Evolutionary conservation across 2,797 vertebrate genomes (phyloP), one percentile per base, ranked within the genome.

Genomic region (Nyctibius grandis): DNA sequence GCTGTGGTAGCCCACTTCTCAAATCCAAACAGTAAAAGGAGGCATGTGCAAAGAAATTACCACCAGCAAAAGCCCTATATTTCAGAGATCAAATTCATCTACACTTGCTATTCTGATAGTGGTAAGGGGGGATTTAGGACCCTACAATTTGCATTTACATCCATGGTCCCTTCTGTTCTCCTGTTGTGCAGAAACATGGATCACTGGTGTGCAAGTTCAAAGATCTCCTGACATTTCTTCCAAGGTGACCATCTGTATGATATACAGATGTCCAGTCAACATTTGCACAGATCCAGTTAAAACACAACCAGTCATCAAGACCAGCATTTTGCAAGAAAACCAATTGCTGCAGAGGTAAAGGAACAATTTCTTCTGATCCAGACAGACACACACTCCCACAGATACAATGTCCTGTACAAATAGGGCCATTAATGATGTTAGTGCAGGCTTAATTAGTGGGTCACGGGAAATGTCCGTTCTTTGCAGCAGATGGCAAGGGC

Each of bases 401-500:
- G 53, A 72, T 25, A 38, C 22, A 6, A 19, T 22, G 31, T 38
- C 74, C 38, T 57, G 22, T 25, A 10, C 44, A 77, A 88, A 75
- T 5, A 83, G 45, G 50, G 25, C 23, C 64, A 68, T 67, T 51
- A 91, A 85, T 7, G 23, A 79, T 77, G 28, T 8, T 51, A 68
- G 60, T 67, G 51, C 40, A 83, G 19, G 54, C 18, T 72, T 91
- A 86, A 89, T 73, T 69, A 84, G 31, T 3, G 23, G 50, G 44
- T 82, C 51, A 88, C 15, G 38, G 68, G 80, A 92, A 88, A 87
- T 0, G 9, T 18, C 47, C 79, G 81, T 11, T 82, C 72, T 85
- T 60, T 36, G 22, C 56, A 89, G 74, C 78, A 83, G 74, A 91
- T 80, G 68, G 84, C 63, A 91, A 76, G 51, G 86, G 33, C 78